Conservation (phyloP, 2,888 invertebrate genomes). For the Archips crataeganus region DNA sequence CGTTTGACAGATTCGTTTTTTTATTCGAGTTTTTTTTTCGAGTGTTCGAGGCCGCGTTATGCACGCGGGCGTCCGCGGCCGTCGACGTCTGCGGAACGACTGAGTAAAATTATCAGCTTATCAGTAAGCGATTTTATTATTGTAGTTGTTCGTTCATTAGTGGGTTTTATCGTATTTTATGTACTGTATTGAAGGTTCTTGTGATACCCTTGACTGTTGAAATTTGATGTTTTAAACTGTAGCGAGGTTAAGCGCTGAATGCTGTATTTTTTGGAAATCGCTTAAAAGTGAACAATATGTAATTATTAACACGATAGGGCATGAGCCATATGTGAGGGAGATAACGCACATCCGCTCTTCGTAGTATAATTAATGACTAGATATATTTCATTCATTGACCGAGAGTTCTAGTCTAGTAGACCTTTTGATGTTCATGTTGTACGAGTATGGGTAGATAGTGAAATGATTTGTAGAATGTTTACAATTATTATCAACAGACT, state of each 20-base stretch:
- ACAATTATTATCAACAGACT: too few relatives aligned
- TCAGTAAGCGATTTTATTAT: conserved; percentile 53
- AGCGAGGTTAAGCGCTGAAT: not conserved
- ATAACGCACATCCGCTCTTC: not conserved
- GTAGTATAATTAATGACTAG: not conserved
- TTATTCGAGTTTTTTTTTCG: conserved; percentile 64
- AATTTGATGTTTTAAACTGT: conserved; percentile 23
- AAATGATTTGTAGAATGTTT: too few relatives aligned
- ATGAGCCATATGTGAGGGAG: not conserved
- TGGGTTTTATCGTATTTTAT: conserved; percentile 31
- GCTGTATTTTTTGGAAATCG: not conserved
- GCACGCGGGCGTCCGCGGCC: conserved; percentile 65
- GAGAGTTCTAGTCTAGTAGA: too few relatives aligned
- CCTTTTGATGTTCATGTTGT: too few relatives aligned
- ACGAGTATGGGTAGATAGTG: too few relatives aligned
- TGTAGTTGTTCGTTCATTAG: conserved; percentile 44
- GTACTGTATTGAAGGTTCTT: conserved; percentile 31
- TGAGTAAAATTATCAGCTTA: conserved; percentile 64
- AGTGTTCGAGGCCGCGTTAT: conserved; percentile 67
- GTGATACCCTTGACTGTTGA: conserved; percentile 29
- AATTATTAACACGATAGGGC: not conserved
- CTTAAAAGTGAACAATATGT: not conserved
- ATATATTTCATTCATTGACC: too few relatives aligned
- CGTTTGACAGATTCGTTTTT: conserved; percentile 44
- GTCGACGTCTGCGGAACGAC: conserved; percentile 74